Evolutionary conservation across 2,113 vertebrate species (phyloP), one percentile per base, ranked within the genome.

Genomic region (Labeo rohita): DNA sequence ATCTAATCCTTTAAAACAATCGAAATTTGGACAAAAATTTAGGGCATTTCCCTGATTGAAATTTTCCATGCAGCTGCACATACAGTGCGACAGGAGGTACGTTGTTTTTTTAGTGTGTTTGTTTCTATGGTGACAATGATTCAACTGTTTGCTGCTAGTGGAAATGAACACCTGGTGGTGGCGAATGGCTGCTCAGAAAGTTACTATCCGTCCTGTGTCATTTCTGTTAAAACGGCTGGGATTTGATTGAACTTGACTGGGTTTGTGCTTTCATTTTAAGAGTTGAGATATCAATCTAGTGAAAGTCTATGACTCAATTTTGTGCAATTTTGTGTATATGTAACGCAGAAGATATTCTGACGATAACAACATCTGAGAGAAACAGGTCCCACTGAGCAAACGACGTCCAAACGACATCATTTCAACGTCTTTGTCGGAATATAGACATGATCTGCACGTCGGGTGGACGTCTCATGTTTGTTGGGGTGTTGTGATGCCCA

Each of bases 81-180:
- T 63, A 80, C 45, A 81, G 23, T 18, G 59, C 13, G 77, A 74
- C 56, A 56, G 49, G 21, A 47, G 34, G 9, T 16, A 15, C 56
- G 15, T n/a, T 68, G 43, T 73, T 15, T 76, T 66, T 59, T 50
- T 66, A 72, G 61, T 82, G 49, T 56, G 49, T 56, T 39, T 23
- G 52, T 86, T 73, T 72, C 84, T 75, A 72, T 36, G 16, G 77
- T 47, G 45, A 87, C 10, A 70, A 74, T 87, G 83, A 89, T 78
- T 85, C 78, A 82, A 16, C 50, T 28, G 18, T 9, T 11, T 9
- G 16, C 8, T 78, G 63, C 21, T 8, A 8, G 66, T 13, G 34
- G 61, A 82, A 39, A 47, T 63, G 72, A 78, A 87, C 83, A 87
- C 82, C 88, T 86, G 88, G 75, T 66, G 8, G 9, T 52, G 16